Evolutionary conservation across 2,113 vertebrate species (phyloP), one percentile per base, ranked within the genome.

Genomic region (Tragelaphus imberbis): DNA sequence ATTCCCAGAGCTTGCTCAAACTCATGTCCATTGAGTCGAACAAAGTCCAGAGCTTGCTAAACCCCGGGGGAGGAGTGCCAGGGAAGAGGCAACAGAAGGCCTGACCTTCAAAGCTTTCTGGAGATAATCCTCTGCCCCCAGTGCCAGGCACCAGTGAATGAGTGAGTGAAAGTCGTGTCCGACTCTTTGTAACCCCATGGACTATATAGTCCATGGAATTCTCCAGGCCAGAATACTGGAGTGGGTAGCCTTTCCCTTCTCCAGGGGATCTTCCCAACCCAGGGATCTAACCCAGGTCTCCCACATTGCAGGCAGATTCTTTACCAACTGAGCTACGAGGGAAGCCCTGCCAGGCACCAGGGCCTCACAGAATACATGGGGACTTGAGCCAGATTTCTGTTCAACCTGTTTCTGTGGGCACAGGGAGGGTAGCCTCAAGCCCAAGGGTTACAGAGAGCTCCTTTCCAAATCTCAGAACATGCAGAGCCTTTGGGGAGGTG

Each of bases 31-130:
- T 12, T 21, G n/a, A 71, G 68, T 71, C 5, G 28, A 71, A 85
- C 3, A 15, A 87, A 55, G 51, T 53, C 53, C 14, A 96, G 40
- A 47, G 53, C 71, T 90, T 85, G 90, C 55, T 65, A 68, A 92
- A 68, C 19, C n/a, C 49, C 19, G 55, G 15, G 27, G 59, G 11
- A 88, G 49, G 68, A 56, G 77, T 27, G 23, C 51, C 68, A 63
- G 17, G 19, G 44, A 68, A n/a, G 36, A 40, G 27, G 11, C 21
- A 75, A 8, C 53, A 71, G 51, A 96, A 90, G 27, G 4, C 36
- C 81, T 19, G 44, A 56, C 63, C 61, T 44, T 87, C 63, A 80
- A 61, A 28, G 25, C 47, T 87, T 55, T 86, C 25, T 88, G 44
- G 30, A 92, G 63, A 86, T 47, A 79, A 94, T 44, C 55, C 71